These are phyloP conservation scores for Neodontobutis hainanensis DNA, from an alignment of 2,113 vertebrate genomes.

Conservation along the genomic window DNA sequence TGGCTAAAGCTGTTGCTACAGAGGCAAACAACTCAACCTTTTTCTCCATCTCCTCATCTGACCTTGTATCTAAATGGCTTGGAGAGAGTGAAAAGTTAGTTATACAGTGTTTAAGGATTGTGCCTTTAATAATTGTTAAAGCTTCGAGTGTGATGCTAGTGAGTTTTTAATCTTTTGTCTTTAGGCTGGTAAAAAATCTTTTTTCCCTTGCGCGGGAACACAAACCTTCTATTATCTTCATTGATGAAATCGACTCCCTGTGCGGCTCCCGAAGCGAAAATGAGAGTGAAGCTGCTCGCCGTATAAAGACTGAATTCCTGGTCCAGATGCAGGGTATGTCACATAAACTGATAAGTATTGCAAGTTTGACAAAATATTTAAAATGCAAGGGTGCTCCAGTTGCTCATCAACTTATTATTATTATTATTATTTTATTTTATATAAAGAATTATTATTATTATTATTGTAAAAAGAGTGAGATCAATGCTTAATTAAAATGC, in stretches of 20 bases:
- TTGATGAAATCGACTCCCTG: constrained; percentile 97
- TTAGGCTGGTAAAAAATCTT: constrained; percentile 94
- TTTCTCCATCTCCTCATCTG: constrained; percentile 96
- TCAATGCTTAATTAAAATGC: too few species aligned
- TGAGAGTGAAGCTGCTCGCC: constrained; percentile 94
- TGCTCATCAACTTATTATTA: too few species aligned
- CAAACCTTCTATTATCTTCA: constrained; percentile 98
- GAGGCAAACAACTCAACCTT: constrained; percentile 99
- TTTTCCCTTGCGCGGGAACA: constrained; percentile 93
- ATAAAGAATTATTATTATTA: too few species aligned
- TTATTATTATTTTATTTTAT: too few species aligned
- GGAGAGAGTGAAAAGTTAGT: constrained; percentile 98
- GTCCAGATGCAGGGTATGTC: constrained; percentile 95
- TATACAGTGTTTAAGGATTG: not conserved
- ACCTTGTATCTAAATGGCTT: constrained; percentile 98
- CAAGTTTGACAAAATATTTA: too few species aligned
- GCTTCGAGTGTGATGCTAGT: not conserved
- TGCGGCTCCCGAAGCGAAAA: constrained; percentile 97
- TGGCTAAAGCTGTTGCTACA: constrained; percentile 97
- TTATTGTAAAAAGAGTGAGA: too few species aligned
- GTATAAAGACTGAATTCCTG: constrained; percentile 97
- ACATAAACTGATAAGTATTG: not conserved
- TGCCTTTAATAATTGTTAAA: not conserved
- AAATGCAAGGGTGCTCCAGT: too few species aligned
- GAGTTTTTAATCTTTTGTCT: constrained; percentile 13